A percentile compares a stretch with the other conserved stretches of the same genome.
phyloP scores from a whole-genome alignment of 2,888 invertebrate genomes.

The Synergus umbraculus region DNA sequence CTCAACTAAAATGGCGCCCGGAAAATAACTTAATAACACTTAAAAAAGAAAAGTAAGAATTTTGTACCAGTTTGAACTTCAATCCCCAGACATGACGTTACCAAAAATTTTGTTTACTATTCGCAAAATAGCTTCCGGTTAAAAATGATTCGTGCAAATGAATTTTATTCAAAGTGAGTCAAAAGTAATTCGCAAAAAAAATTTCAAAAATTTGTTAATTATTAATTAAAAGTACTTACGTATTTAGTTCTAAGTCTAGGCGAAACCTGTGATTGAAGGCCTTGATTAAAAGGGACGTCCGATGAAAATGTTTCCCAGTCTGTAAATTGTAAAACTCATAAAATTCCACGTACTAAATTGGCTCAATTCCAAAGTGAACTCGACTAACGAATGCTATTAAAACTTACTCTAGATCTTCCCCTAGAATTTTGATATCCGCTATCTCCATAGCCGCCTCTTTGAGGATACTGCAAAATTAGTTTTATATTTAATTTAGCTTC shows the following conservation, averaged over 20 bases:
- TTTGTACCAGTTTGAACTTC: too few species aligned
- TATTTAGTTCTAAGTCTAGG: slow-evolving; percentile 96
- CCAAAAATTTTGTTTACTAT: too few species aligned
- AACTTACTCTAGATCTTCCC: slow-evolving; percentile 81
- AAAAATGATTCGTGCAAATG: too few species aligned
- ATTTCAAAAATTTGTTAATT: not conserved
- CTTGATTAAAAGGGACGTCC: slow-evolving; percentile 96
- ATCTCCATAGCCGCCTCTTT: slow-evolving; percentile 76
- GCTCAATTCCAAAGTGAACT: slow-evolving; percentile 38
- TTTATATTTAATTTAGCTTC: slow-evolving; percentile 17
- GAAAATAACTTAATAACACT: too few species aligned
- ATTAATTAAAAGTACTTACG: slow-evolving; percentile 83
- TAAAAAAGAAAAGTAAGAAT: too few species aligned
- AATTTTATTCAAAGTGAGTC: too few species aligned
- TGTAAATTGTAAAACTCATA: slow-evolving; percentile 79
- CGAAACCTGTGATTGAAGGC: slow-evolving; percentile 98
- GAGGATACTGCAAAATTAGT: slow-evolving; percentile 66
- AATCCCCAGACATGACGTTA: too few species aligned
- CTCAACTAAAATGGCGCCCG: too few species aligned
- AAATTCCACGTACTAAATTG: slow-evolving; percentile 34
- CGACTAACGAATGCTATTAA: slow-evolving; percentile 44
- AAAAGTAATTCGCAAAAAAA: too few species aligned
- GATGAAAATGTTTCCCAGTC: slow-evolving; percentile 95
- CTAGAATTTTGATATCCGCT: slow-evolving; percentile 78
- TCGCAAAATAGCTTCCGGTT: too few species aligned